phyloP scores from a whole-genome alignment of 2,113 vertebrate species.

The Xiphias gladius region DNA sequence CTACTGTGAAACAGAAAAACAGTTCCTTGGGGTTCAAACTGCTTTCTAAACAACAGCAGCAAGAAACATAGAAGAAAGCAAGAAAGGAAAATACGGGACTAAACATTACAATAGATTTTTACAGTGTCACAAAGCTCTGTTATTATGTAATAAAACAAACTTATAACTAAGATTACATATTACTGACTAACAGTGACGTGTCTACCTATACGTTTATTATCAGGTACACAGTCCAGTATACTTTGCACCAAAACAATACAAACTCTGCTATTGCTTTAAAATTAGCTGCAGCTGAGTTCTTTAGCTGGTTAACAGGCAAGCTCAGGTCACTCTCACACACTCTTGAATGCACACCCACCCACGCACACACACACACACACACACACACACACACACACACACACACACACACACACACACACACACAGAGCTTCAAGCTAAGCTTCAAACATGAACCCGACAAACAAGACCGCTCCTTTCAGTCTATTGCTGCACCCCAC shows the following conservation, averaged over 20 bases:
- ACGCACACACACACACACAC: constrained; percentile 11
- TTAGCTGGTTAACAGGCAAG: constrained; percentile 18
- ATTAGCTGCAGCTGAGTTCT: constrained; percentile 12
- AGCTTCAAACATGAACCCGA: constrained; percentile 51
- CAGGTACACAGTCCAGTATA: background rate
- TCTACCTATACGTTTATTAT: background rate
- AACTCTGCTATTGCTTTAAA: background rate
- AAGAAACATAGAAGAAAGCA: background rate
- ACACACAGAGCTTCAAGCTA: background rate
- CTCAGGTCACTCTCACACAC: constrained; percentile 1
- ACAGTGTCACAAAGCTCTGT: background rate
- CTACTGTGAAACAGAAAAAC: background rate
- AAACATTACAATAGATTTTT: background rate
- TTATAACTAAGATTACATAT: background rate
- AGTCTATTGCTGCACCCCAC: constrained; percentile 45
- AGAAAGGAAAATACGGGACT: background rate
- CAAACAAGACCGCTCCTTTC: constrained; percentile 49
- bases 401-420: constrained; percentile 9
- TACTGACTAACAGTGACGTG: background rate
- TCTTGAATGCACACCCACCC: background rate
- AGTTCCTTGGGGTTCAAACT: background rate
- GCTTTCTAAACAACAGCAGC: constrained; percentile 8
- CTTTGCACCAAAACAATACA: background rate
- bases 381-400: constrained; percentile 4
- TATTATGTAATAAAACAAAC: background rate